Conservation (phyloP, 1,140 invertebrate species). For the Camponotus pennsylvanicus region DNA sequence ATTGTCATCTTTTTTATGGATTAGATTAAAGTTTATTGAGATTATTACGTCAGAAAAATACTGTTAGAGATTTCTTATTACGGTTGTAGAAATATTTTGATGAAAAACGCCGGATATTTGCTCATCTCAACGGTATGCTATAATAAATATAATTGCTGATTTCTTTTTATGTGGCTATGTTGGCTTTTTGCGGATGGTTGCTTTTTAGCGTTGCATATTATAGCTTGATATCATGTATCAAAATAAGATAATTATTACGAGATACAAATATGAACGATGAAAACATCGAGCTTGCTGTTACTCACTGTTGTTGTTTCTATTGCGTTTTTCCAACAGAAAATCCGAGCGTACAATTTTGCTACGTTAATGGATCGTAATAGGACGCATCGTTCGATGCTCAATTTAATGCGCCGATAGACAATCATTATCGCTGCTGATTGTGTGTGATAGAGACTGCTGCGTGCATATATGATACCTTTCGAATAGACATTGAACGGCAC, state of each 20-base stretch:
- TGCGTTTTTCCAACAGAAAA: slow-evolving; percentile 34
- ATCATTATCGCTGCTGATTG: slow-evolving; percentile 62
- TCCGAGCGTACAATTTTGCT: slow-evolving; percentile 18
- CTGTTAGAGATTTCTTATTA: too few species aligned
- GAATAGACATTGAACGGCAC: slow-evolving; percentile 24
- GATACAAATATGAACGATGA: not conserved
- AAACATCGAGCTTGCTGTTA: not conserved
- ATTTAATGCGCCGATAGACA: slow-evolving; percentile 54
- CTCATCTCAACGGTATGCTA: too few species aligned
- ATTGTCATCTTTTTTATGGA: too few species aligned
- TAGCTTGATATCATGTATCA: too few species aligned
- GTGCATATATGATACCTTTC: slow-evolving; percentile 23
- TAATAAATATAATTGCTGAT: too few species aligned
- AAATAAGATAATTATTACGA: slow-evolving; percentile 28
- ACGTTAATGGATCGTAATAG: slow-evolving; percentile 44
- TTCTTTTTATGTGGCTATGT: too few species aligned
- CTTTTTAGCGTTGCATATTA: too few species aligned
- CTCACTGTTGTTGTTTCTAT: slow-evolving; percentile 3
- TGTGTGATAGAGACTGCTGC: slow-evolving; percentile 48
- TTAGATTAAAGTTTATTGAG: too few species aligned
- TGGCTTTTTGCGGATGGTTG: too few species aligned
- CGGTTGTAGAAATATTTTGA: too few species aligned
- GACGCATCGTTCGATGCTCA: slow-evolving; percentile 49
- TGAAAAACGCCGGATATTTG: too few species aligned
- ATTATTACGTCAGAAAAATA: too few species aligned